Conservation (phyloP, 2,797 vertebrate genomes). For the Thaleichthys pacificus region DNA sequence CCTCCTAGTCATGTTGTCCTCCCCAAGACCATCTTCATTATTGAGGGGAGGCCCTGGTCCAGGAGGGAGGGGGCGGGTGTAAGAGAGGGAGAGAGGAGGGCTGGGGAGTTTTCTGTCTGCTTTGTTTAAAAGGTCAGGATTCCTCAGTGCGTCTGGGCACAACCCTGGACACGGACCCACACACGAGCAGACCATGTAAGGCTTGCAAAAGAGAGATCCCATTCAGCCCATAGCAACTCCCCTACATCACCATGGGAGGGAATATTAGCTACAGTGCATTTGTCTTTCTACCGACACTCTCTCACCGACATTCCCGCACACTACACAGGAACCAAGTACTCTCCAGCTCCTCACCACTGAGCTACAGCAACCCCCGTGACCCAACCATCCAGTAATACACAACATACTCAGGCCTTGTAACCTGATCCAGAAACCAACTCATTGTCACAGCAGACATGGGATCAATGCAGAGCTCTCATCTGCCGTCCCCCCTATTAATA, state of each 20-base stretch:
- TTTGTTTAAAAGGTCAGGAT: conserved; percentile 67
- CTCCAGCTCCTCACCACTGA: too few species aligned
- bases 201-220: conserved; percentile 33
- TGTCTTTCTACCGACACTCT: neutral
- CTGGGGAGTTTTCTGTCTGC: conserved; percentile 19
- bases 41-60: neutral
- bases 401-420: neutral
- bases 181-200: conserved; percentile 5
- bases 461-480: conserved; percentile 7
- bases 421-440: neutral
- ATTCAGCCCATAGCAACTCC: conserved; percentile 35
- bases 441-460: conserved; percentile 25
- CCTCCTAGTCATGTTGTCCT: too few species aligned
- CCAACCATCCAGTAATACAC: neutral
- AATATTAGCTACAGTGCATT: conserved; percentile 14
- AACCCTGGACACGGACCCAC: conserved; percentile 14
- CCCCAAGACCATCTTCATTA: neutral
- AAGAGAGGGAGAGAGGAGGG: conserved; percentile 15
- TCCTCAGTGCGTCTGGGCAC: conserved; percentile 47
- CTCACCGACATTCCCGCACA: neutral
- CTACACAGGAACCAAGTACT: too few species aligned
- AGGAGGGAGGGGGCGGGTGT: neutral
- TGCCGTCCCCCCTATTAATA: conserved; percentile 29
- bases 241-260: conserved; percentile 25
- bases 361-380: neutral